Conservation (phyloP, 2,888 invertebrate genomes). For the Pyrochroa serraticornis region DNA sequence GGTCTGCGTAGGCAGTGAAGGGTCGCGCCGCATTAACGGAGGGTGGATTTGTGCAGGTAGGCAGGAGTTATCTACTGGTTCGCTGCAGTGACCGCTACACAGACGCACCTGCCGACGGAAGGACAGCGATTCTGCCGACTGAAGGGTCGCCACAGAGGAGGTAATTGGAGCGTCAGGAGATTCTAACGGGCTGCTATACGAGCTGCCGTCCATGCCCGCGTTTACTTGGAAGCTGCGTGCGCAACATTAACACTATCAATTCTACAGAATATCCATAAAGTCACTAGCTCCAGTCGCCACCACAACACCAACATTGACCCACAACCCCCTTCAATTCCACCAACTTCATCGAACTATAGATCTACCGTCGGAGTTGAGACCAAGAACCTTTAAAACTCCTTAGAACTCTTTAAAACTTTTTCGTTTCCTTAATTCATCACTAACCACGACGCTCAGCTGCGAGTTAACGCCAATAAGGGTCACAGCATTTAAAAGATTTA, state of each 20-base stretch:
- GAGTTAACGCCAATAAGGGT: no score
- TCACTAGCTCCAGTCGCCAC: constrained; percentile 3
- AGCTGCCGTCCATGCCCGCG: constrained; percentile 78
- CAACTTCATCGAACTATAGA: no score
- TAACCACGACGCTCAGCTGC: no score
- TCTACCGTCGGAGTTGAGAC: no score
- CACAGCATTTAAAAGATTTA: no score
- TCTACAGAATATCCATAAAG: constrained; percentile 45
- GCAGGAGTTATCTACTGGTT: constrained; percentile 43
- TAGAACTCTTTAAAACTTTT: no score
- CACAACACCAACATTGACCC: not conserved
- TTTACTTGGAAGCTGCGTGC: constrained; percentile 78
- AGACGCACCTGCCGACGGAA: constrained; percentile 60
- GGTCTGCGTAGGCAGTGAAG: constrained; percentile 34
- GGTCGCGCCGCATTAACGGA: constrained; percentile 26
- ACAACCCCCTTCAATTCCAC: not conserved
- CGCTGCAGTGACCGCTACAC: constrained; percentile 51
- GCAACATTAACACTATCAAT: constrained; percentile 47
- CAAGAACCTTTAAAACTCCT: no score
- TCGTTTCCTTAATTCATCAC: no score
- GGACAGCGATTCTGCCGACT: constrained; percentile 67
- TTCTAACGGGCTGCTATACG: constrained; percentile 82
- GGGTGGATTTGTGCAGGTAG: constrained; percentile 27
- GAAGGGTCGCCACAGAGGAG: constrained; percentile 70
- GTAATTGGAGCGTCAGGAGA: constrained; percentile 76